phyloP scores from a whole-genome alignment of 2,797 vertebrate species.

The Anniella stebbinsi region DNA sequence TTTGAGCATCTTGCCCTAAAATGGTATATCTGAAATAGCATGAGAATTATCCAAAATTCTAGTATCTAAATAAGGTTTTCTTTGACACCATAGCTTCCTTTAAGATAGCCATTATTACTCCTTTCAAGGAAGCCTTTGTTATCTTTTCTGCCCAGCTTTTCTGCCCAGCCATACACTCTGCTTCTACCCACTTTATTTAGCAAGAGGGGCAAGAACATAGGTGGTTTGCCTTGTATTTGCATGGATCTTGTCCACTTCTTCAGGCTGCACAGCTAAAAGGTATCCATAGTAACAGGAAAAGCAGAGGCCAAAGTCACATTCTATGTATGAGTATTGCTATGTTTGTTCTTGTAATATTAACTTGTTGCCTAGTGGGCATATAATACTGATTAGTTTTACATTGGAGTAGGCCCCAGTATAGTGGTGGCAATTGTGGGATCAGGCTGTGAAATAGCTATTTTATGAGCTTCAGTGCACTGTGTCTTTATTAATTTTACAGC shows the following conservation, averaged over 20 bases:
- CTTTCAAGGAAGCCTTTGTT: not conserved
- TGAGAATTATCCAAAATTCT: not conserved
- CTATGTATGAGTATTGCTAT: not conserved
- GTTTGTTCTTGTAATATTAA: not conserved
- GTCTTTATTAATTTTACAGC: not conserved
- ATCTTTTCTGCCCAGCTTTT: not conserved
- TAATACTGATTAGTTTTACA: not conserved
- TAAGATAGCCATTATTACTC: not conserved
- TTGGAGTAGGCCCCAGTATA: not conserved
- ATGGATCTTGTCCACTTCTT: not conserved
- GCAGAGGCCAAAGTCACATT: not conserved
- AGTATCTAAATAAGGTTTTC: not conserved
- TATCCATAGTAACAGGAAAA: not conserved
- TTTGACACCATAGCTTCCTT: not conserved
- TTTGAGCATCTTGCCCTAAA: not conserved
- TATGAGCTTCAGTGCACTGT: not conserved
- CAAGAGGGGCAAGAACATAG: not conserved
- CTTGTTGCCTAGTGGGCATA: not conserved
- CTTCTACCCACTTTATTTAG: not conserved
- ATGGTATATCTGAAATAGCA: not conserved
- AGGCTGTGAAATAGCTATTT: not conserved
- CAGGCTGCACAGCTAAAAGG: not conserved
- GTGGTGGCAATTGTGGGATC: not conserved
- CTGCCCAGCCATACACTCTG: not conserved
- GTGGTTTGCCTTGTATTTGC: not conserved